Conservation (phyloP, 2,888 invertebrate genomes). For the Nezara viridula region DNA sequence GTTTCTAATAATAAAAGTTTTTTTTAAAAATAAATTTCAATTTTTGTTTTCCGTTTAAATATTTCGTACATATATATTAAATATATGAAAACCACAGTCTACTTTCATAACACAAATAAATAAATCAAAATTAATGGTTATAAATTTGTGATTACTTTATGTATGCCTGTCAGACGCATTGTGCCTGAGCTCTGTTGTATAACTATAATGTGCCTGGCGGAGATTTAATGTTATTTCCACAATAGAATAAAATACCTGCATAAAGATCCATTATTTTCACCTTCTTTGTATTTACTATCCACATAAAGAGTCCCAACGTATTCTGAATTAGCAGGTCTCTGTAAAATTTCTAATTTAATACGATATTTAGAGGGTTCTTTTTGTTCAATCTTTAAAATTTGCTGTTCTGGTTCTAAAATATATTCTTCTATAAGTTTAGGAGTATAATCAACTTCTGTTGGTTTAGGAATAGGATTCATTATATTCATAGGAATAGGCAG, state of each 20-base stretch:
- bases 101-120: too few species aligned
- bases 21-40: too few species aligned
- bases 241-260: conserved; percentile 74
- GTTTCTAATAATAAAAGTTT: too few species aligned
- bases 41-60: too few species aligned
- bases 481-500: conserved; percentile 74
- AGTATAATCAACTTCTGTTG: conserved; percentile 75
- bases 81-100: too few species aligned
- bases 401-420: conserved; percentile 87
- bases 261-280: conserved; percentile 83
- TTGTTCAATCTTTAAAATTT: conserved; percentile 68
- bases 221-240: neutral
- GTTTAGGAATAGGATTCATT: conserved; percentile 68
- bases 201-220: too few species aligned
- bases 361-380: conserved; percentile 72
- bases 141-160: too few species aligned
- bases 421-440: conserved; percentile 90
- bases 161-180: too few species aligned
- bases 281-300: conserved; percentile 85
- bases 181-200: too few species aligned
- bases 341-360: conserved; percentile 88
- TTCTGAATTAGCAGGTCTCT: conserved; percentile 89
- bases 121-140: too few species aligned
- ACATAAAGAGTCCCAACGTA: conserved; percentile 92
- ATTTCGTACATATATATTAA: too few species aligned